Evolutionary conservation across 2,113 vertebrate species (phyloP), one percentile per base, ranked within the genome.

Genomic region (Parotia lawesii): DNA sequence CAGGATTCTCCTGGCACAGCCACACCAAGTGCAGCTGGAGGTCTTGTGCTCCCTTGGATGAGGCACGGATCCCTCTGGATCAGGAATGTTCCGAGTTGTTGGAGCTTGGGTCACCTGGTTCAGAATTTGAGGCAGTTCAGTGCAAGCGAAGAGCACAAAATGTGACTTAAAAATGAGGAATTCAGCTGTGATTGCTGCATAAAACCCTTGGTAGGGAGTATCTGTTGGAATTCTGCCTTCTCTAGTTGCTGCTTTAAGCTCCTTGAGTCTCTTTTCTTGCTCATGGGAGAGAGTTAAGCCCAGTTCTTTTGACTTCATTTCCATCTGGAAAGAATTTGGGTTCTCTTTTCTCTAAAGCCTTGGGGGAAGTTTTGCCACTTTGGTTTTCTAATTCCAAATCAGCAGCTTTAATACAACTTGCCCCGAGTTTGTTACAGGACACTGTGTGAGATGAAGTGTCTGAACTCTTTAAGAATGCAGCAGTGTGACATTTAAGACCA

Each of bases 371-470:
- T 19, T 56, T 35, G 20, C 12, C 3, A 3, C 38, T 90, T 69
- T 10, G 23, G 0, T 70, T 76, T 85, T 56, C 12, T 58, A 40
- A 62, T 45, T 80, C 42, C 25, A 54, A 11, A 44, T 42, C 3
- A 4, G 12, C 11, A 69, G 12, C 38, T 93, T 85, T 29, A 23
- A 16, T 42, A 1, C 6, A 45, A 10, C 20, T 47, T 28, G 9
- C 65, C 67, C 40, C 27, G 28, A 50, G 25, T 69, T 86, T 67
- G 65, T 51, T 56, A 0, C 5, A 29, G 47, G 23, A 7, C 12
- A 0, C 5, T n/a, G 6, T 50, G 1, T 67, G n/a, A 57, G 24
- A 2, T 33, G 20, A 37, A 28, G 6, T 24, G 4, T 44, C 27
- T 72, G 44, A 71, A 60, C 15, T 10, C 56, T 76, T 8, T 10